Evolutionary conservation across 1,140 invertebrate genomes (phyloP).

Genomic region (Pseudomyrmex sp.): DNA sequence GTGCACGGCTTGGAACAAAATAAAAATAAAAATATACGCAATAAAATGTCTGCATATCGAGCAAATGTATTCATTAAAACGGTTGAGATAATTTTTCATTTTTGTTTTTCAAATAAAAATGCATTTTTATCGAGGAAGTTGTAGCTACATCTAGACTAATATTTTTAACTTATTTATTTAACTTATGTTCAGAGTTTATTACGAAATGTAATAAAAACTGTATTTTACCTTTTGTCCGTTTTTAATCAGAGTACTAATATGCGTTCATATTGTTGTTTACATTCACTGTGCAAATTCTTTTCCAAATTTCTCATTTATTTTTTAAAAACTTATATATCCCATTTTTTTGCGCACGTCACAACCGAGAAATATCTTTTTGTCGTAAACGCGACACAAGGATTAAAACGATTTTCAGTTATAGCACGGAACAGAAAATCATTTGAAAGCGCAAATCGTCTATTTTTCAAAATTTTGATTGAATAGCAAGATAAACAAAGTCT

Average conservation of each 20-base stretch:
- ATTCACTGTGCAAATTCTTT: too few species aligned
- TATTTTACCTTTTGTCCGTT: too few species aligned
- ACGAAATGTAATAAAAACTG: not conserved
- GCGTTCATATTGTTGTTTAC: too few species aligned
- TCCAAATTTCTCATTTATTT: not conserved
- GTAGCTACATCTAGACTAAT: not conserved
- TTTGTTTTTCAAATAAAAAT: not conserved
- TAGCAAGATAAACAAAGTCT: slow-evolving; percentile 35
- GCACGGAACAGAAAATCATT: slow-evolving; percentile 6
- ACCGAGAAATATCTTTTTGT: not conserved
- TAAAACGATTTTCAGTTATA: slow-evolving; percentile 18
- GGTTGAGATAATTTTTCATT: not conserved
- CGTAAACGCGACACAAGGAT: not conserved
- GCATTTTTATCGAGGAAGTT: not conserved
- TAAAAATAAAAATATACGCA: not conserved
- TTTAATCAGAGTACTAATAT: too few species aligned
- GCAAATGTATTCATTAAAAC: slow-evolving; percentile 22
- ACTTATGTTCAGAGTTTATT: not conserved
- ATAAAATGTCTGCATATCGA: slow-evolving; percentile 5
- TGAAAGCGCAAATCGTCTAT: slow-evolving; percentile 1
- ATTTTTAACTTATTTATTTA: slow-evolving; percentile 8
- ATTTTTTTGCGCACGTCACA: too few species aligned
- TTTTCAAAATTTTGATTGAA: slow-evolving; percentile 29
- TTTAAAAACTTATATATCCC: not conserved
- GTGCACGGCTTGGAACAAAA: not conserved